These are phyloP conservation scores for Ondatra zibethicus DNA, from an alignment of 2,113 vertebrate genomes.

Conservation along the genomic window DNA sequence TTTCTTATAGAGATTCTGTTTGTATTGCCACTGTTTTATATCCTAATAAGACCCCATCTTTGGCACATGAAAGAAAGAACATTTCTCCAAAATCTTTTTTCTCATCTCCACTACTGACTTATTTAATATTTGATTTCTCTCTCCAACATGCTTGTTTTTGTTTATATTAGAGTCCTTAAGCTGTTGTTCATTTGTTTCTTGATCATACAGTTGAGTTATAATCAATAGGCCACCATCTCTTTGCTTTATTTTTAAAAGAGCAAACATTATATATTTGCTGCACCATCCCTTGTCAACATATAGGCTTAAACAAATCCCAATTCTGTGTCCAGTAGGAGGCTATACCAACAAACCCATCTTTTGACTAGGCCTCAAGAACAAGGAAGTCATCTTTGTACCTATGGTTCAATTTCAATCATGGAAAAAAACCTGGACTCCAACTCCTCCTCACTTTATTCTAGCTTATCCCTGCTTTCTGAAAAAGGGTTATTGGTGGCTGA, in stretches of 20 bases:
- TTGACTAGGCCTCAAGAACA: neutral
- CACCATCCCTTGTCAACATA: neutral
- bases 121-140: neutral
- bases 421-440: neutral
- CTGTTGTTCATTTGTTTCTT: neutral
- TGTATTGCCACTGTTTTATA: neutral
- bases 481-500: neutral
- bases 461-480: neutral
- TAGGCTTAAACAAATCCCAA: constrained; percentile 1
- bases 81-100: neutral
- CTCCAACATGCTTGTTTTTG: neutral
- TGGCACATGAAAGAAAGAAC: neutral
- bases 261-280: neutral
- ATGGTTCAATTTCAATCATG: neutral
- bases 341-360: neutral
- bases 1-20: neutral
- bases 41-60: neutral
- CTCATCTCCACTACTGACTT: neutral
- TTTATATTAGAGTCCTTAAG: constrained; percentile 18
- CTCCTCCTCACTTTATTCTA: neutral
- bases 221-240: neutral
- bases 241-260: constrained; percentile 33
- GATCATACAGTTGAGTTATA: constrained; percentile 15
- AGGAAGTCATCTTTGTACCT: neutral
- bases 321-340: neutral